Conservation (phyloP, 2,888 invertebrate species). For the Acrobasis suavella region DNA sequence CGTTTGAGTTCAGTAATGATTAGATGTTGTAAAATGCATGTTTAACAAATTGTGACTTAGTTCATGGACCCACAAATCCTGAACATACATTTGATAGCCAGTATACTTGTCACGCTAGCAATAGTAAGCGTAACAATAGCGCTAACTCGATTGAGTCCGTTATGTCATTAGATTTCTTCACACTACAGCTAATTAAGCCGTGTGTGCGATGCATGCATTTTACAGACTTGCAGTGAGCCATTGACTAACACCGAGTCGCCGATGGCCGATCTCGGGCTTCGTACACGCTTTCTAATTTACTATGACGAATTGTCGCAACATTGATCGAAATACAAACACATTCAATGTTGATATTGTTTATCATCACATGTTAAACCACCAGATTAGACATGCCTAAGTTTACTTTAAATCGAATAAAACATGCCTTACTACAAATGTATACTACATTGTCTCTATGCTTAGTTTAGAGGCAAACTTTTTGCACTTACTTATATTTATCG, state of each 20-base stretch:
- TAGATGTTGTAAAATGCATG: not conserved
- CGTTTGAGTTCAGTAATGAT: not conserved
- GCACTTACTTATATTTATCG: too few relatives aligned
- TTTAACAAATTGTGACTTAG: too few relatives aligned
- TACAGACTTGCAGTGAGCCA: constrained; percentile 32
- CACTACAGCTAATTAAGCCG: constrained; percentile 25
- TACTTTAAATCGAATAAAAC: too few relatives aligned
- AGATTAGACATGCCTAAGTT: too few relatives aligned
- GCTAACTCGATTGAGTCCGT: constrained; percentile 1
- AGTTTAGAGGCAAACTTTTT: too few relatives aligned
- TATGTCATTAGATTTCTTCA: constrained; percentile 28
- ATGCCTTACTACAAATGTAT: too few relatives aligned
- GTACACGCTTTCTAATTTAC: constrained; percentile 75
- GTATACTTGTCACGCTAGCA: not conserved
- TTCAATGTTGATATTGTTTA: too few relatives aligned
- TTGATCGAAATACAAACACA: constrained; percentile 9
- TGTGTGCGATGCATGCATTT: constrained; percentile 34
- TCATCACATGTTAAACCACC: too few relatives aligned
- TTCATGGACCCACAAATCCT: too few relatives aligned
- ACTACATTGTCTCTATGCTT: too few relatives aligned
- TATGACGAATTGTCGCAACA: constrained; percentile 67
- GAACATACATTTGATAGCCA: not conserved
- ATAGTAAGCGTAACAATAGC: not conserved
- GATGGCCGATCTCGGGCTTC: constrained; percentile 43
- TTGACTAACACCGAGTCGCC: constrained; percentile 34